Percentiles rank a stretch among this genome's conserved stretches.
Conservation (phyloP, 1,140 invertebrate genomes). For the Cotesia chilonis region DNA sequence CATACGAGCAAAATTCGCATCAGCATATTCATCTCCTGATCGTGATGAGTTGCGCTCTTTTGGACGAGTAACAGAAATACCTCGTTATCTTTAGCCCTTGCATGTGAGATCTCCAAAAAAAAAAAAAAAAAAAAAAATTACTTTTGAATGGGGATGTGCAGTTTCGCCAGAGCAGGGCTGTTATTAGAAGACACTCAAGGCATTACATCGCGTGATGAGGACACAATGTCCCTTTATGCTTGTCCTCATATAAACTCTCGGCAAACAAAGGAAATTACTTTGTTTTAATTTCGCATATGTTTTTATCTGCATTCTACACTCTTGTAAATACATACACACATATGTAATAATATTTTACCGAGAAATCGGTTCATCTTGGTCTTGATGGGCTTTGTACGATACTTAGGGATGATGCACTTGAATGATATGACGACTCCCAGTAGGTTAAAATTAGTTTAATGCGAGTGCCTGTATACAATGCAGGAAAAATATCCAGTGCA, state of each 20-base stretch:
- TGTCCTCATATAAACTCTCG: constrained; percentile 21
- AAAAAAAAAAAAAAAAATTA: constrained; percentile 9
- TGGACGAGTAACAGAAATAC: constrained; percentile 16
- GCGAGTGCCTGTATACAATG: constrained; percentile 19
- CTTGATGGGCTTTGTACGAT: too few relatives aligned
- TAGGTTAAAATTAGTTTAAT: constrained; percentile 28
- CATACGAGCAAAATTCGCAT: too few relatives aligned
- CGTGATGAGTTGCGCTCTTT: background rate
- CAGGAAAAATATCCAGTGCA: constrained; percentile 25
- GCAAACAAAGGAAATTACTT: constrained; percentile 37
- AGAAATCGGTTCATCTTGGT: constrained; percentile 32
- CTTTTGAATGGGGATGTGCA: constrained; percentile 13
- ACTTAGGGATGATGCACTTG: constrained; percentile 11
- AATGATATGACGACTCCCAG: constrained; percentile 5
- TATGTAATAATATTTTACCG: background rate
- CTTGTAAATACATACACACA: background rate
- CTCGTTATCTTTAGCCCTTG: constrained; percentile 52
- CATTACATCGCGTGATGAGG: constrained; percentile 49
- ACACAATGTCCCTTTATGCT: constrained; percentile 26
- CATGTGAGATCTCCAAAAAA: constrained; percentile 50
- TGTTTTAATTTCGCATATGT: constrained; percentile 27
- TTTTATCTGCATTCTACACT: constrained; percentile 12
- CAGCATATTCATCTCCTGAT: too few relatives aligned
- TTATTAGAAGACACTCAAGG: constrained; percentile 45
- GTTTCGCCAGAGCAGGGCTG: constrained; percentile 30